A percentile compares a stretch with the other conserved stretches of the same genome.
phyloP scores from a whole-genome alignment of 2,797 vertebrate genomes.

The Sciaenops ocellatus region DNA sequence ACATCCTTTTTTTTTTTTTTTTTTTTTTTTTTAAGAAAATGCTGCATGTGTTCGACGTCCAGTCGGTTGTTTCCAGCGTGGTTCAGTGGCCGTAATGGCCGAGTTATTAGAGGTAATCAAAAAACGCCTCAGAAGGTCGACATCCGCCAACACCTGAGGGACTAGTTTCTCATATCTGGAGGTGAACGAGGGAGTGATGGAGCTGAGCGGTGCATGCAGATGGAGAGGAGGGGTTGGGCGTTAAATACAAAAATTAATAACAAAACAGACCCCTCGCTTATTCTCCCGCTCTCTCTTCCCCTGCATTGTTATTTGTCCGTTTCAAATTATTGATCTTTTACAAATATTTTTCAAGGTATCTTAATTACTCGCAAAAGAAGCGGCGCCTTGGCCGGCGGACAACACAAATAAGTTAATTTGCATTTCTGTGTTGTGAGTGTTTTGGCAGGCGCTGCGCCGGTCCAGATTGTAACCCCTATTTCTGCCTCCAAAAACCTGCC shows the following conservation, averaged over 20 bases:
- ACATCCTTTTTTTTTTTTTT: constrained; percentile 21
- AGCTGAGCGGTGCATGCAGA: constrained; percentile 22
- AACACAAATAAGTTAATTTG: constrained; percentile 99
- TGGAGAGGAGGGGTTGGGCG: constrained; percentile 10
- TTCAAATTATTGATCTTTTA: constrained; percentile 84
- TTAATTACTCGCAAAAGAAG: constrained; percentile 96
- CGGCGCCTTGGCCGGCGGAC: constrained; percentile 93
- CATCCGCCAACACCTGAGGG: constrained; percentile 46
- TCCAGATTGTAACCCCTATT: constrained; percentile 99
- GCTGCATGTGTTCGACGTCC: constrained; percentile 47
- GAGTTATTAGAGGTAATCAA: constrained; percentile 61
- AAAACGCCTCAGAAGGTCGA: constrained; percentile 53
- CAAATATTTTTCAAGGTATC: constrained; percentile 97
- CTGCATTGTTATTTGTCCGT: constrained; percentile 73
- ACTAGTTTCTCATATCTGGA: constrained; percentile 28
- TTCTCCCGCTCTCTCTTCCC: constrained; percentile 14
- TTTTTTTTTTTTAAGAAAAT: constrained; percentile 14
- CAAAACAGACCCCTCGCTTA: constrained; percentile 14
- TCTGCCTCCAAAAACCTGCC: constrained; percentile 99
- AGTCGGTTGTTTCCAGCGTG: constrained; percentile 42
- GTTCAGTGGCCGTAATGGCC: constrained; percentile 32
- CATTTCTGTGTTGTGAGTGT: constrained; percentile 98
- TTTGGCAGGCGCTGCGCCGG: constrained; percentile 95
- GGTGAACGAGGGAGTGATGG: constrained; percentile 38
- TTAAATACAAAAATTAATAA: constrained; percentile 9